Evolutionary conservation across 2,888 invertebrate genomes (phyloP), one percentile per base, ranked within the genome.

Genomic region (Tetanocera ferruginea): DNA sequence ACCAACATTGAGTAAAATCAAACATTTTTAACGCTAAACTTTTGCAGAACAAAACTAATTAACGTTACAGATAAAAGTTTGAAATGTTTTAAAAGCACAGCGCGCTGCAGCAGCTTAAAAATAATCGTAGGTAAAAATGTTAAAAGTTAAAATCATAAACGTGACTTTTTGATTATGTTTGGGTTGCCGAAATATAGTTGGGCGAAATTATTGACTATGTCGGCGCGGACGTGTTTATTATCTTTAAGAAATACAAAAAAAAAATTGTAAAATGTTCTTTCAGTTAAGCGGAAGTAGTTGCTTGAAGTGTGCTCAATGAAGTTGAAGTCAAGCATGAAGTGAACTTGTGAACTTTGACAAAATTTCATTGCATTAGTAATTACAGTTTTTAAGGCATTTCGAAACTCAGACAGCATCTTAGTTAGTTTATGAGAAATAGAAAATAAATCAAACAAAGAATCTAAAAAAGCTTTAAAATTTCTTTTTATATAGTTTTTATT

Each of bases 31-130:
- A 6, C 43, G 23, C 23, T 75, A 76, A 80, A 62, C 66, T 78
- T 78, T 74, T 34, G 51, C 49, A 34, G 71, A 83, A 82, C 87
- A 86, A 87, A 88, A 88, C 87, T 87, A 88, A 87, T 87, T 87
- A 87, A 88, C 87, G 87, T 84, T 82, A 82, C 85, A 87, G 87
- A 85, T 85, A 84, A 84, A 86, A 87, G 82, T 86, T 86, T 81
- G 79, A 66, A 73, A 72, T 28, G 72, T 43, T n/a, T n/a, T 67
- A n/a, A 66, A 17, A 75, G 74, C 62, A 25, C 43, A 19, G 49
- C 34, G 25, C 37, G 6, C n/a, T 64, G 28, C n/a, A 37, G 5
- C 23, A 60, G 34, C 11, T 31, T 37, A 55, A 67, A 43, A 78
- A 74, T 81, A 78, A 80, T 78, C 78, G 62, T 78, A 81, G 80